Evolutionary conservation across 2,888 invertebrate genomes (phyloP).

Genomic region (Carpatolechia fugitivella): DNA sequence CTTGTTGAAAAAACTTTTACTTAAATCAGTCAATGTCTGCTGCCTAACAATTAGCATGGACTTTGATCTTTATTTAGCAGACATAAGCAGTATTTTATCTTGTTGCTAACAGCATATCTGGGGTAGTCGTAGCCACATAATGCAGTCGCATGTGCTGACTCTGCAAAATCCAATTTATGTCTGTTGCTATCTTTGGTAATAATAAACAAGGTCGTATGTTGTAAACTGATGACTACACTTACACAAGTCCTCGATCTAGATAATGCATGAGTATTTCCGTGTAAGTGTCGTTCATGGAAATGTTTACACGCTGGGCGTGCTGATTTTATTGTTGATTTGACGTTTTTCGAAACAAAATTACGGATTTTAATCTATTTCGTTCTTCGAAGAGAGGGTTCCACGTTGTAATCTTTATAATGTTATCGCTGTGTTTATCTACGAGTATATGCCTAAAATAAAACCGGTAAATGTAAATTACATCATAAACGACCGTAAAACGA

Average conservation of each 20-base stretch:
- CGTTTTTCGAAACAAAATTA: background rate
- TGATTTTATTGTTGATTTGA: background rate
- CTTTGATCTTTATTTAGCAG: too few species aligned
- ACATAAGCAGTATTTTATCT: too few species aligned
- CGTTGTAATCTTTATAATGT: too few species aligned
- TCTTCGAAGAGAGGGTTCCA: too few species aligned
- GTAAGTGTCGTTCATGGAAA: constrained; percentile 2
- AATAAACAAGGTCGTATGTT: background rate
- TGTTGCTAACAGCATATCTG: too few species aligned
- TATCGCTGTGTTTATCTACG: too few species aligned
- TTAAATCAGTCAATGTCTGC: too few species aligned
- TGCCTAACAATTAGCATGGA: too few species aligned
- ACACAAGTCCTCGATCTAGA: constrained; percentile 1
- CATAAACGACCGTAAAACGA: too few species aligned
- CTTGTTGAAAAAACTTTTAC: too few species aligned
- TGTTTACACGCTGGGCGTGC: background rate
- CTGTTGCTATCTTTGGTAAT: background rate
- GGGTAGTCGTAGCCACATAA: background rate
- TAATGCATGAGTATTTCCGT: constrained; percentile 3
- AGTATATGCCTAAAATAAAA: too few species aligned
- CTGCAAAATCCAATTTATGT: background rate
- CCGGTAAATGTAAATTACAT: too few species aligned
- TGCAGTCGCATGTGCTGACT: background rate
- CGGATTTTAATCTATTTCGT: background rate
- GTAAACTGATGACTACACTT: constrained; percentile 6